phyloP scores from a whole-genome alignment of 64 coral and sea anemone species.

The Pachyseris speciosa region DNA sequence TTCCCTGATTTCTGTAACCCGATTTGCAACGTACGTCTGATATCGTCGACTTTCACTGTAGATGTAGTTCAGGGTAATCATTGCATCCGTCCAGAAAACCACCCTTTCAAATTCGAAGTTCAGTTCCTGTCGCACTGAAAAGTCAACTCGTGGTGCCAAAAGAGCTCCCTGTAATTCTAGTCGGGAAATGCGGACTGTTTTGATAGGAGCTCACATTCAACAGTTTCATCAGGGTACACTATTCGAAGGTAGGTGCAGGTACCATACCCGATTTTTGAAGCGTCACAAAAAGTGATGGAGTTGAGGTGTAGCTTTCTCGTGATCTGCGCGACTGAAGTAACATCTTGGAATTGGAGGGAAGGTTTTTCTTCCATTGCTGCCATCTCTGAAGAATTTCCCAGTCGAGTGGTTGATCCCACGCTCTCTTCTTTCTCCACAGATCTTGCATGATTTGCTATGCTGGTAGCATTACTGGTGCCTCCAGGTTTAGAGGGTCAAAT shows the following conservation, averaged over 20 bases:
- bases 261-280: constrained; percentile 54
- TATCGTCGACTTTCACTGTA: constrained; percentile 31
- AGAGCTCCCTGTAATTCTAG: constrained; percentile 35
- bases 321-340: constrained; percentile 8
- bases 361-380: constrained; percentile 24
- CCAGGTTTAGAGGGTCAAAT: constrained; percentile 10
- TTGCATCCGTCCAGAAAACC: constrained; percentile 23
- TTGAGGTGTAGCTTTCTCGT: background rate
- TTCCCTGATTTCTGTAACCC: constrained; percentile 22
- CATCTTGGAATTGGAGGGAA: background rate
- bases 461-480: background rate
- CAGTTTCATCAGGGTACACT: background rate
- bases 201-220: constrained; percentile 16
- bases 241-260: constrained; percentile 51
- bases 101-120: constrained; percentile 33
- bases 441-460: constrained; percentile 26
- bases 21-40: constrained; percentile 34
- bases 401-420: constrained; percentile 7
- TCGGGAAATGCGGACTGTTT: constrained; percentile 8
- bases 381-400: background rate
- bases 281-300: constrained; percentile 65
- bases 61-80: constrained; percentile 54
- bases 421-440: background rate
- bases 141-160: constrained; percentile 12
- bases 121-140: constrained; percentile 22